These are phyloP conservation scores for Tinea trinotella DNA, from an alignment of 2,888 invertebrate genomes.

Conservation along the genomic window DNA sequence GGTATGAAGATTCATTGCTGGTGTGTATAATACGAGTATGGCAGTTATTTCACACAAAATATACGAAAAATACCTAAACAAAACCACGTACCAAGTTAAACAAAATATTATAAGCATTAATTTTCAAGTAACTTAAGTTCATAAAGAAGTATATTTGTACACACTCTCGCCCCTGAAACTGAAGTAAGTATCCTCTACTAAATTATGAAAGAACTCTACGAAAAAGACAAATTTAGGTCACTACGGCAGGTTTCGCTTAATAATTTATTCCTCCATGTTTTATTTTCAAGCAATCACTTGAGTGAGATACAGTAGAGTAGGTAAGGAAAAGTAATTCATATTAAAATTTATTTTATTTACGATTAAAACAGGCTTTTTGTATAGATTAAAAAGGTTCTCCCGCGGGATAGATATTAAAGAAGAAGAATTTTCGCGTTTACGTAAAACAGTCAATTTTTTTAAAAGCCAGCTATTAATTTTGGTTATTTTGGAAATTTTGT, in stretches of 20 bases:
- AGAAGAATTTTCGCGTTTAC: too few relatives aligned
- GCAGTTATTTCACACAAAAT: too few relatives aligned
- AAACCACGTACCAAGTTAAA: too few relatives aligned
- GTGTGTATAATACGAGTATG: too few relatives aligned
- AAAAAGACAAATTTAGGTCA: constrained; percentile 17
- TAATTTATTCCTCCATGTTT: constrained; percentile 10
- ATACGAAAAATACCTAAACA: too few relatives aligned
- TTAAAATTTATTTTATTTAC: background rate
- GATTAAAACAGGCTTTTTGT: background rate
- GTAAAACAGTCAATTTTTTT: too few relatives aligned
- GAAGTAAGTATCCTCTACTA: background rate
- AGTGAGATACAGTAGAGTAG: background rate
- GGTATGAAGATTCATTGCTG: too few relatives aligned
- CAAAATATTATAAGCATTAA: too few relatives aligned
- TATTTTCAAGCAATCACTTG: constrained; percentile 14
- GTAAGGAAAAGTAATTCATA: background rate
- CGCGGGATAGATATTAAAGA: background rate
- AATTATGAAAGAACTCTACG: background rate
- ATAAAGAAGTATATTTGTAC: too few relatives aligned
- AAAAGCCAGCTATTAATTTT: too few relatives aligned
- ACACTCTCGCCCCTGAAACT: background rate
- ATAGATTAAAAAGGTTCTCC: background rate
- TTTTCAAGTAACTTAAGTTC: too few relatives aligned
- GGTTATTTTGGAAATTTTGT: too few relatives aligned
- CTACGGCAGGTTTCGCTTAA: constrained; percentile 10